Base-by-base conservation (phyloP, 2,888 invertebrate genomes). In the Lomographa bimaculata region DNA sequence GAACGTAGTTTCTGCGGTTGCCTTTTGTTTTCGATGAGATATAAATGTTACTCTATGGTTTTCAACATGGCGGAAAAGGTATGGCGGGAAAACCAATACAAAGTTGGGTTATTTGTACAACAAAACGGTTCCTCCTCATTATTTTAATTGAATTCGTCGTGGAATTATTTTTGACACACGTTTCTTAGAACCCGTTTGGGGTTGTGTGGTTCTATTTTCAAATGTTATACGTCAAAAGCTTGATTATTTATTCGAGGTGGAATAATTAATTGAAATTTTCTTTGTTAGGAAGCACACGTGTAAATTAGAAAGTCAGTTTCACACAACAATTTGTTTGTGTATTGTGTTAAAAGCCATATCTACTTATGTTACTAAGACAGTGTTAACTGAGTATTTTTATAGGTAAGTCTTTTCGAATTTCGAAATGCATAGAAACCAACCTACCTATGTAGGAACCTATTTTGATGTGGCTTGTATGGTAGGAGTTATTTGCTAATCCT, bases 111-210 rank as follows among this genome's bases (percentile, higher is more conserved):
- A 19, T 40, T 28, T 28, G 57, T 49, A 56, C 46, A 60, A 61
- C 62, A 33, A 61, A 67, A 68, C 64, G 60, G 59, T 63, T 67
- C 64, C 54, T 62, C 59, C 62, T 65, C 68, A 70, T 73, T 73
- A 76, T 73, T 76, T 68, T 72, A 74, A 73, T 76, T 77, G 72
- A 71, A 71, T 71, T 72, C 66, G 64, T 74, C 70, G 69, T 68
- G 64, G 69, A 73, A 68, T 79, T 76, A 78, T 79, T 81, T 78
- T 70, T 77, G 74, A 77, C 72, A 68, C 76, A 67, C 69, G 63
- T 72, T 75, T 70, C 73, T 72, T 49, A 54, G 70, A 79, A 76
- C 78, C 73, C 78, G 77, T 80, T 78, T 76, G 79, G 75, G 78
- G 70, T 64, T 65, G 65, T 61, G 57, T 55, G 65, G 56, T 34